Percentiles rank a stretch among this genome's conserved stretches.
These are phyloP conservation scores for Toxotes chatareus DNA, from an alignment of 2,113 vertebrate genomes.

Conservation along the genomic window DNA sequence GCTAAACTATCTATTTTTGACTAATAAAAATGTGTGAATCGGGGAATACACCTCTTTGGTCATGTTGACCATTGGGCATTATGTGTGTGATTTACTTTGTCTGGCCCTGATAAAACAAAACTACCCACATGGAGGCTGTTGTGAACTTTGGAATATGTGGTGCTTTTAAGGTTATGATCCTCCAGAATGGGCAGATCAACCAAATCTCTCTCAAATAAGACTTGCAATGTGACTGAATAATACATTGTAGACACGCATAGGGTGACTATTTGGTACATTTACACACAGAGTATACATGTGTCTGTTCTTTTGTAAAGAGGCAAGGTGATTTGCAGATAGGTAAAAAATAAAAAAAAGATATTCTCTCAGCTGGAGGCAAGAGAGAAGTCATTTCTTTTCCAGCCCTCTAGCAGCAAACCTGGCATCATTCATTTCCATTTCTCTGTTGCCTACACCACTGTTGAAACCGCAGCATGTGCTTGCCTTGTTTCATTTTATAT, in stretches of 20 bases:
- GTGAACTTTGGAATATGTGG: background rate
- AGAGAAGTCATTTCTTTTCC: constrained; percentile 86
- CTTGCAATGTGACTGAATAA: constrained; percentile 25
- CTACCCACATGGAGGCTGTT: background rate
- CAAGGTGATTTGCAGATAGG: constrained; percentile 50
- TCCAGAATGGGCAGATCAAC: constrained; percentile 1
- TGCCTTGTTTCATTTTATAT: constrained; percentile 67
- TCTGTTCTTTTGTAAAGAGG: constrained; percentile 35
- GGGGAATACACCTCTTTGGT: background rate
- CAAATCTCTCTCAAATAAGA: background rate
- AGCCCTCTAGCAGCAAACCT: constrained; percentile 88
- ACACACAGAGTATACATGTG: background rate
- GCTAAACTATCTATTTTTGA: background rate
- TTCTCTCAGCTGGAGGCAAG: constrained; percentile 45
- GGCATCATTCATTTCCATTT: constrained; percentile 90
- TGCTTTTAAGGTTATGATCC: background rate
- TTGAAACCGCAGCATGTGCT: constrained; percentile 88
- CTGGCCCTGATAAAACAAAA: constrained; percentile 6
- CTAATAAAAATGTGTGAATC: background rate
- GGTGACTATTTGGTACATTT: constrained; percentile 11
- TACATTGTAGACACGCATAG: constrained; percentile 16
- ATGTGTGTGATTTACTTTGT: constrained; percentile 17
- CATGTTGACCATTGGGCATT: background rate
- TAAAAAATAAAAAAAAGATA: constrained; percentile 31
- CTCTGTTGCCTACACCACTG: constrained; percentile 87